Evolutionary conservation across 1,140 invertebrate species (phyloP), one percentile per base, ranked within the genome.

Genomic region (Drosophila erecta): DNA sequence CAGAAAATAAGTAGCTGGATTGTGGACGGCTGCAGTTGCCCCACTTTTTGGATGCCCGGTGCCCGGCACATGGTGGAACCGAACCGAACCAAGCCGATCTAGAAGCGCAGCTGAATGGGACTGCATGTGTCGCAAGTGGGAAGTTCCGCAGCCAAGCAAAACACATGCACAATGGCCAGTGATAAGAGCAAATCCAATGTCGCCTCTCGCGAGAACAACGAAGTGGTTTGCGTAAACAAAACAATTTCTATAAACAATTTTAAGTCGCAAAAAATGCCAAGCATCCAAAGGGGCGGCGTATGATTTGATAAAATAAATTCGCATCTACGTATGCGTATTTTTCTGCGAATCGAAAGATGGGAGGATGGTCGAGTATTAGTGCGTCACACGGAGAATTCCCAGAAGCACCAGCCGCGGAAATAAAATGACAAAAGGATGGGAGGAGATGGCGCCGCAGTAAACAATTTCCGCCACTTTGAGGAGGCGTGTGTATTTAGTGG

Each of bases 31-130:
- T 54, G 15, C 65, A 66, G 33, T 46, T 66, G 62, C 51, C 64
- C 66, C 64, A 70, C 12, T 47, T 70, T 50, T 35, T 14, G 49
- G 17, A 27, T 30, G 17, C 58, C 64, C 41, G 65, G 80, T 85
- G 49, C 55, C 71, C 61, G 80, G 80, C 66, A 84, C 80, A 67
- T 57, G 15, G 40, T 49, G 65, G 80, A 76, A 85, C 81, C 76
- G 7, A 30, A 30, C 30, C 30, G 30, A 30, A 30, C 30, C 30
- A 30, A 30, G 30, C 30, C 7, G 43, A 33, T 30, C 20, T 11
- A n/a, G 5, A 27, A 17, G 10, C 30, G 33, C 3, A 22, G 41
- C 12, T 54, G 40, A 53, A 47, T 22, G 41, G 41, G 53, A 38
- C 30, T 64, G 35, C 38, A 47, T 51, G 24, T 73, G 51, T 14